Base-by-base conservation (phyloP, 2,888 invertebrate genomes). In the Helobdella robusta region DNA sequence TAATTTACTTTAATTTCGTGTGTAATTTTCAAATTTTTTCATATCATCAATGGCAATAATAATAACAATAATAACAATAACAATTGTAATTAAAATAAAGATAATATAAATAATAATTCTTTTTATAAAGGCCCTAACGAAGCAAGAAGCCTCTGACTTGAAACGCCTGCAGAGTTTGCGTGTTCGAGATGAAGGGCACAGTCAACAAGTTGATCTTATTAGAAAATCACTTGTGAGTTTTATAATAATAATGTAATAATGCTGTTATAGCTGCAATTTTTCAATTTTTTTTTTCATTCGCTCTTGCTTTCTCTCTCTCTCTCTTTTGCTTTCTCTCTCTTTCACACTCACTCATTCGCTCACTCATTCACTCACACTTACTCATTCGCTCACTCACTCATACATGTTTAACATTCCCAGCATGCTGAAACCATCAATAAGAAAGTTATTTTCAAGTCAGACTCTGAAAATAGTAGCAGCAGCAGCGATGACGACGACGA, bases 391-490 rank as follows among this genome's bases (percentile, higher is more conserved):
- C n/a, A n/a, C n/a, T n/a, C n/a, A n/a, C n/a, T n/a, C n/a, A n/a
- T n/a, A n/a, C n/a, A n/a, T n/a, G n/a, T n/a, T n/a, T n/a, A n/a
- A n/a, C n/a, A n/a, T n/a, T n/a, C 15, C 6, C 54, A 54, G 54
- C 32, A 28, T 32, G 54, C 30, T 18, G 28, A 28, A 54, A 23
- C 25, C 8, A 32, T 54, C 11, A 54, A 54, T 32, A 54, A 54
- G 54, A 54, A 54, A 28, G 54, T 54, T 4, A 32, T 54, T 3
- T 54, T 32, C n/a, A 28, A 54, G 28, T 54, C 54, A 54, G 54
- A 54, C 3, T 28, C 28, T 23, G 25, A 28, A 4, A 32, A 54
- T 54, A 32, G n/a, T 2, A 52, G 23, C 11, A 20, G 23, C 11
- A 20, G 6, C 11, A 36, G 36, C 5, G 59, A 59, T 32, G 59